Percentiles rank a stretch among this genome's conserved stretches.
Evolutionary conservation across 2,113 vertebrate genomes (phyloP).

Genomic region (Ochotona curzoniae): DNA sequence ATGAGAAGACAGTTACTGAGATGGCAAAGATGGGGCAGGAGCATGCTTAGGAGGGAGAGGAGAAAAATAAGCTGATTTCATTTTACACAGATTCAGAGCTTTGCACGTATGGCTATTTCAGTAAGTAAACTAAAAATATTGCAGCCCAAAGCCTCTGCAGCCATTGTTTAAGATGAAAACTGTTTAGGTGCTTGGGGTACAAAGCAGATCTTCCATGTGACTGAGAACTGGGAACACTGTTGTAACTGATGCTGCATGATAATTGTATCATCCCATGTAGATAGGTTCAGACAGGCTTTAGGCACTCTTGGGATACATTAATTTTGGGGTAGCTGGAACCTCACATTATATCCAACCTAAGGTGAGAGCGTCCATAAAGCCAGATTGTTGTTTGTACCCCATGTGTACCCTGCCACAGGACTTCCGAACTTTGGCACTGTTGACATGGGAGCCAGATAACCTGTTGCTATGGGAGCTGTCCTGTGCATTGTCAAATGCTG

Average conservation of each 20-base stretch:
- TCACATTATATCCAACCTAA: background rate
- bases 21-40: background rate
- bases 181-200: background rate
- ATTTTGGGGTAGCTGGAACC: background rate
- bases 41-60: background rate
- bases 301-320: background rate
- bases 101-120: background rate
- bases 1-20: background rate
- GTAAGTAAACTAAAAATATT: background rate
- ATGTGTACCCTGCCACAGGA: background rate
- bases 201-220: background rate
- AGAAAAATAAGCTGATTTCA: background rate
- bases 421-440: background rate
- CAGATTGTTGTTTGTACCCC: background rate
- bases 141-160: background rate
- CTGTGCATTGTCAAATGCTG: background rate
- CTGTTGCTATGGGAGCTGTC: background rate
- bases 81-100: background rate
- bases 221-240: background rate
- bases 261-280: background rate
- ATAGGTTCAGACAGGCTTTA: background rate
- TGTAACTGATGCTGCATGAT: background rate
- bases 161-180: background rate
- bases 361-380: background rate
- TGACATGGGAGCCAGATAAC: background rate